Evolutionary conservation across 37 sponge, comb jelly and placozoan genomes (phyloP).

Genomic region (Cladorhizidae sp.): DNA sequence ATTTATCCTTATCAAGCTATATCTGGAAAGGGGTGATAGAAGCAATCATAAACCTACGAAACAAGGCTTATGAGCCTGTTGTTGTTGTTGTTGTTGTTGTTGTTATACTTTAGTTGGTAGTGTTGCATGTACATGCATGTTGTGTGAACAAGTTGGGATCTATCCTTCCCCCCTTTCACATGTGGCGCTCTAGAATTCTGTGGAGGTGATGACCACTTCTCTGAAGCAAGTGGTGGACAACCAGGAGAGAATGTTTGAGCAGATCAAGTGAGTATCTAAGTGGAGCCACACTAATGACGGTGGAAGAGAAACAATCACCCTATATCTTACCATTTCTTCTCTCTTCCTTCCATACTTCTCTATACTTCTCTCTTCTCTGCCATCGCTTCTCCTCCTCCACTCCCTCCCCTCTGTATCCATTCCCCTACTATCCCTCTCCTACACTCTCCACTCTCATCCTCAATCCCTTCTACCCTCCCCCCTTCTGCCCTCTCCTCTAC

Average conservation of each 20-base stretch:
- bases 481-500: background rate
- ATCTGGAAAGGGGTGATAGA: too few species aligned
- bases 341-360: background rate
- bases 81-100: too few species aligned
- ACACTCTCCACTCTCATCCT: background rate
- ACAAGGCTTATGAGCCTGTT: too few species aligned
- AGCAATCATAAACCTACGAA: too few species aligned
- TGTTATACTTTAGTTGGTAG: too few species aligned
- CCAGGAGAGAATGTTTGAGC: constrained; percentile 73
- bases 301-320: background rate
- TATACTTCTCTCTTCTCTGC: background rate
- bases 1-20: too few species aligned
- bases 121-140: too few species aligned
- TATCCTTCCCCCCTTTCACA: background rate
- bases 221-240: constrained; percentile 75
- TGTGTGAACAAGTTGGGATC: background rate
- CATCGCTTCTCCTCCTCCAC: background rate
- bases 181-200: constrained; percentile 7
- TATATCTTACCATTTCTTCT: background rate
- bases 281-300: background rate
- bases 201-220: constrained; percentile 44
- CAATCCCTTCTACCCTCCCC: background rate
- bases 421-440: background rate
- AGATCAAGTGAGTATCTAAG: constrained; percentile 56
- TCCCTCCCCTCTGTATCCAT: background rate